A percentile compares a stretch with the other conserved stretches of the same genome.
These are phyloP conservation scores for Contarinia nasturtii DNA, from an alignment of 1,140 invertebrate species.

Conservation along the genomic window DNA sequence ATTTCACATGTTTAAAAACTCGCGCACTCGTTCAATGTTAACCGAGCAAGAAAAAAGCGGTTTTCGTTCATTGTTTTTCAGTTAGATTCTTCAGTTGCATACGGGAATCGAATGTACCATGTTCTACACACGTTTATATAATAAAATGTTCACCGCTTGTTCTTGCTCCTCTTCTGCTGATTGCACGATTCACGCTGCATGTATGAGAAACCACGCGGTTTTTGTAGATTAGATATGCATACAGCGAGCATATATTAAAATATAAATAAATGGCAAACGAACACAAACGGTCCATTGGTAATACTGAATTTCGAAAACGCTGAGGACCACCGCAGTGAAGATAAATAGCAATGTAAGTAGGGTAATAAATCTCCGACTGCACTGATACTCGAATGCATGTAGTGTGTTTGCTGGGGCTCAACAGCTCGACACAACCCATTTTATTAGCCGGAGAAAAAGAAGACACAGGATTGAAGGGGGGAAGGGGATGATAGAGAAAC, in stretches of 20 bases:
- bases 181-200: too few relatives aligned
- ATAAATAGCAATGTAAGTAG: not conserved
- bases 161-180: not conserved
- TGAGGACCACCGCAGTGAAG: not conserved
- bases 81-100: too few relatives aligned
- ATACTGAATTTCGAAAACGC: not conserved
- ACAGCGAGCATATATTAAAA: not conserved
- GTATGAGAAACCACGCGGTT: not conserved
- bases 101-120: too few relatives aligned
- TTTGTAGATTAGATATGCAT: not conserved
- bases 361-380: not conserved
- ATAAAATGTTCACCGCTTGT: too few relatives aligned
- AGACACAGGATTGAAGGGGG: too few relatives aligned
- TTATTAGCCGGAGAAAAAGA: too few relatives aligned
- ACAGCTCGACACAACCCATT: too few relatives aligned
- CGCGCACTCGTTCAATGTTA: too few relatives aligned
- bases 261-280: not conserved
- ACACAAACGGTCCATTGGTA: not conserved
- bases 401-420: not conserved
- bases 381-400: not conserved
- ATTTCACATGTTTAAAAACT: not conserved
- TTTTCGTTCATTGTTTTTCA: too few relatives aligned
- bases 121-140: too few relatives aligned
- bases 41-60: too few relatives aligned
- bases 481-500: too few relatives aligned